Conservation (phyloP, 1,140 invertebrate species). For the Cylas formicarius region DNA sequence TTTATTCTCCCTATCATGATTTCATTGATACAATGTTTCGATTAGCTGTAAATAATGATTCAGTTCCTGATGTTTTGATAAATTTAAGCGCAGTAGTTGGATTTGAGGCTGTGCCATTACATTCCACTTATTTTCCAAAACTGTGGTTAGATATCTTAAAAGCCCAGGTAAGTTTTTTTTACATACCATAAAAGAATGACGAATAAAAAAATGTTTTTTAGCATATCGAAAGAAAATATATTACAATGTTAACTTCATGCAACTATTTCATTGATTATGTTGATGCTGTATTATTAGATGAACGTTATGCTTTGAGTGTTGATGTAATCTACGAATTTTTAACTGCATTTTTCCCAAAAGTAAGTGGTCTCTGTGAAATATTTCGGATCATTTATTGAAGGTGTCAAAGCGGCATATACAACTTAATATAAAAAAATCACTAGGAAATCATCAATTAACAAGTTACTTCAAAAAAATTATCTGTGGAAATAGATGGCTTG, state of each 20-base stretch:
- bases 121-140: slow-evolving; percentile 76
- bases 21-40: slow-evolving; percentile 83
- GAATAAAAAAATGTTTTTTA: slow-evolving; percentile 33
- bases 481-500: no score
- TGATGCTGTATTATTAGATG: slow-evolving; percentile 72
- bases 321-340: slow-evolving; percentile 75
- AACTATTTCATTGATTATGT: slow-evolving; percentile 78
- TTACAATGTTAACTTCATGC: slow-evolving; percentile 67
- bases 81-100: slow-evolving; percentile 78
- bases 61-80: slow-evolving; percentile 69
- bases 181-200: neutral
- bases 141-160: slow-evolving; percentile 76
- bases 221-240: slow-evolving; percentile 69
- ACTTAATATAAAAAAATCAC: no score
- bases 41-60: slow-evolving; percentile 75
- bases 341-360: slow-evolving; percentile 75
- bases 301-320: slow-evolving; percentile 68
- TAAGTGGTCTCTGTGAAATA: no score
- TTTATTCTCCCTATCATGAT: slow-evolving; percentile 75
- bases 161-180: slow-evolving; percentile 51
- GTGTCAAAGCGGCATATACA: no score
- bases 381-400: no score
- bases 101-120: slow-evolving; percentile 75
- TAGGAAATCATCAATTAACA: no score
- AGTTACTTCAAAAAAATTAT: no score